A percentile compares a stretch with the other conserved stretches of the same genome.
phyloP scores from a whole-genome alignment of 2,797 vertebrate species.

The Pseudotriccus pelzelni region DNA sequence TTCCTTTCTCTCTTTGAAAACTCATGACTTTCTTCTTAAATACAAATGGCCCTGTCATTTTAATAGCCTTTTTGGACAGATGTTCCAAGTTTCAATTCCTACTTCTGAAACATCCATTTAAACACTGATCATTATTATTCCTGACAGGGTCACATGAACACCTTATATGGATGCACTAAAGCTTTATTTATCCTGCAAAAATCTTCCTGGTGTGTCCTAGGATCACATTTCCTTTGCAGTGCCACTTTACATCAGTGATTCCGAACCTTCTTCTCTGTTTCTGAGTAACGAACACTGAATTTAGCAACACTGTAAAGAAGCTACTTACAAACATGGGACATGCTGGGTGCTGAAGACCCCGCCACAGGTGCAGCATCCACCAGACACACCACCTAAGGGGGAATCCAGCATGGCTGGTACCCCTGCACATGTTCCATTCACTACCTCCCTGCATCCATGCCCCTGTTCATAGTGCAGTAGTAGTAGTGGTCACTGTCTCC shows the following conservation, averaged over 20 bases:
- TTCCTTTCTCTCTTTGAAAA: neutral
- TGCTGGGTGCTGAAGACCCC: neutral
- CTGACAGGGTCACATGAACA: neutral
- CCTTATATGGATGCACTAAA: neutral
- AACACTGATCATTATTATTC: neutral
- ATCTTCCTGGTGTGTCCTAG: neutral
- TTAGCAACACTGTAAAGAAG: neutral
- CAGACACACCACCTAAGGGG: neutral
- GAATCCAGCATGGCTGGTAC: neutral
- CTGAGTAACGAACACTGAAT: neutral
- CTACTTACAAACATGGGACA: neutral
- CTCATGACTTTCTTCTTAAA: neutral
- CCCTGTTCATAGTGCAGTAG: neutral
- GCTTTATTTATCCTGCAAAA: neutral
- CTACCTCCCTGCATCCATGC: neutral
- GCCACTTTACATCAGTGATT: neutral
- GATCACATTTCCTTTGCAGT: neutral
- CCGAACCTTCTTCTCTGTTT: neutral
- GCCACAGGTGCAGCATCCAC: neutral
- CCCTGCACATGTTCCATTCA: accelerated
- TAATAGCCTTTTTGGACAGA: neutral
- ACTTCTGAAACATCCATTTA: neutral
- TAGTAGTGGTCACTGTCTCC: neutral
- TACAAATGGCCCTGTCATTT: neutral
- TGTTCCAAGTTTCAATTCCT: neutral